These are phyloP conservation scores for Grammomys surdaster DNA, from an alignment of 2,113 vertebrate species.

Conservation along the genomic window DNA sequence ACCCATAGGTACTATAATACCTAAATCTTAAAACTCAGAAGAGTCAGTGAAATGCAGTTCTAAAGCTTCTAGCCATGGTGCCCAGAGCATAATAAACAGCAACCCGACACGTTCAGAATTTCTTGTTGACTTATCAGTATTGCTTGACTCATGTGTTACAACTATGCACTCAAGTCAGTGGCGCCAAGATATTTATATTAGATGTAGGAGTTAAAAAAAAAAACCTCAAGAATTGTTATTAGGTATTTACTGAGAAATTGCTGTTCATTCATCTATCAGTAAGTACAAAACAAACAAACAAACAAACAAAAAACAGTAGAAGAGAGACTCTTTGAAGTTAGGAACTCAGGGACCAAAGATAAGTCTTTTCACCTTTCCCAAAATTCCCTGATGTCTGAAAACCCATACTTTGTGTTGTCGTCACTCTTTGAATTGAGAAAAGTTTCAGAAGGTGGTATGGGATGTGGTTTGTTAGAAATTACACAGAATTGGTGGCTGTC, in stretches of 20 bases:
- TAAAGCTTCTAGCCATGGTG: neutral
- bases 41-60: neutral
- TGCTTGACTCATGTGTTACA: neutral
- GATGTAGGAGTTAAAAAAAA: constrained; percentile 3
- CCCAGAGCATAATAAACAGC: neutral
- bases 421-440: neutral
- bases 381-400: neutral
- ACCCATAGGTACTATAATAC: neutral
- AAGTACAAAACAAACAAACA: neutral
- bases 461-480: neutral
- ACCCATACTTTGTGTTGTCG: neutral
- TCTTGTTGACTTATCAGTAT: neutral
- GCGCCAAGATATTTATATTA: constrained; percentile 2
- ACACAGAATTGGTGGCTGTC: neutral
- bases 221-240: neutral
- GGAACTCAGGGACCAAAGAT: neutral
- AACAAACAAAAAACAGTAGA: too few species aligned
- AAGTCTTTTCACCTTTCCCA: neutral
- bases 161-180: neutral
- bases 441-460: neutral
- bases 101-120: neutral
- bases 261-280: neutral
- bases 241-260: neutral
- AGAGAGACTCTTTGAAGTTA: neutral
- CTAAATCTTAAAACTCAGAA: neutral